Base-by-base conservation (phyloP, 2,888 invertebrate species). In the Conus canariensis region DNA sequence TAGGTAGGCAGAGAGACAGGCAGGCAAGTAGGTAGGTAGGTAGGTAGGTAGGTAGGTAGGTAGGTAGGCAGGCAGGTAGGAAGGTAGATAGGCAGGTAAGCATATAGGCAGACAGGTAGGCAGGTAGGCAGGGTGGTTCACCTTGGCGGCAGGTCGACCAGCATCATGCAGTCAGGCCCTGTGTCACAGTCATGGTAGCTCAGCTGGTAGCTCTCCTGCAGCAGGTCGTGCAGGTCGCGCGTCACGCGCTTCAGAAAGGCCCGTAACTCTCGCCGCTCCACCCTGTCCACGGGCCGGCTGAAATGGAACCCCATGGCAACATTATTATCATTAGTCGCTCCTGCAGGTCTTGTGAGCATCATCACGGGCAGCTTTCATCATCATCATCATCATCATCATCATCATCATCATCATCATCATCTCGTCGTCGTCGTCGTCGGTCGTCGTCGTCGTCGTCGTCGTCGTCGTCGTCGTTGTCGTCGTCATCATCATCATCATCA, bases 181-280 rank as follows among this genome's bases (percentile, higher is more conserved):
- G 90, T 90, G 16, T 94, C 93, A 91, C 95, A 95, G 90, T 95
- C 94, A 85, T 94, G 94, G 85, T 94, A 94, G 60, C 92, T 93
- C 30, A 94, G 85, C 9, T 93, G 93, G 77, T 93, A 95, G 83
- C 94, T 95, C 70, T 94, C 94, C 25, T 88, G 91, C 30, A 95
- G 90, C 60, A 95, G 91, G 6, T 90, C 91, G 88, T 94, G 93
- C 16, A 94, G 90, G 8, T 91, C 19, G 56, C 93, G 90, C 2
- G 93, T 90, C 56, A 92, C 92, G 14, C 92, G 88, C 16, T 74
- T 91, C 10, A 94, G 88, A 19, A 94, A 93, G 8, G 90, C 88
- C 67, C 91, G 91, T 22, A 95, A 60, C 85, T 91, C 89, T 74
- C 91, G 91, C 89, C 94, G 94, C 88, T 95, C 95, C 30, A 94